Conservation (phyloP, 2,797 vertebrate species). For the Amblyopsis hoosieri region DNA sequence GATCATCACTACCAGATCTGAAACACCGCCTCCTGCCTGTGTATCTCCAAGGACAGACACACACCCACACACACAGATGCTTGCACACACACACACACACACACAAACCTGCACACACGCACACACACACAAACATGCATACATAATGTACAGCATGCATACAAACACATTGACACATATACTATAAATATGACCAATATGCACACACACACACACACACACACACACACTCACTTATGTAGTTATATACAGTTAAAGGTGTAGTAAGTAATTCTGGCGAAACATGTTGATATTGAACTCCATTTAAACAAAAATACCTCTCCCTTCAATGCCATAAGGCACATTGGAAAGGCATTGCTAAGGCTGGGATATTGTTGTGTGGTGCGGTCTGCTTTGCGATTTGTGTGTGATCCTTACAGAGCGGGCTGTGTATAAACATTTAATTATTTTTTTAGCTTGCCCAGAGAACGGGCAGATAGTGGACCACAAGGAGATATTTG, state of each 20-base stretch:
- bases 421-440: no score
- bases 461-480: no score
- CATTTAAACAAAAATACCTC: no score
- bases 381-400: no score
- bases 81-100: constrained; percentile 2
- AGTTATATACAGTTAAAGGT: not conserved
- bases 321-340: no score
- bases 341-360: no score
- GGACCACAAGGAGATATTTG: not conserved
- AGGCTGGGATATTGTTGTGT: no score
- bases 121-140: constrained; percentile 28
- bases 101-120: constrained; percentile 41
- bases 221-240: constrained; percentile 27
- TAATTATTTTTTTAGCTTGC: no score
- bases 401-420: no score
- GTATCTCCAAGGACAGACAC: constrained; percentile 57
- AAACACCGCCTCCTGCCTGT: constrained; percentile 37
- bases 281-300: no score
- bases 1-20: constrained; percentile 41
- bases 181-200: not conserved
- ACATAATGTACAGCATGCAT: not conserved
- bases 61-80: constrained; percentile 3
- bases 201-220: constrained; percentile 5
- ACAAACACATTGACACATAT: not conserved
- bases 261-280: not conserved